These are phyloP conservation scores for Pachyseris speciosa DNA, from an alignment of 64 coral and sea anemone genomes.

Conservation along the genomic window DNA sequence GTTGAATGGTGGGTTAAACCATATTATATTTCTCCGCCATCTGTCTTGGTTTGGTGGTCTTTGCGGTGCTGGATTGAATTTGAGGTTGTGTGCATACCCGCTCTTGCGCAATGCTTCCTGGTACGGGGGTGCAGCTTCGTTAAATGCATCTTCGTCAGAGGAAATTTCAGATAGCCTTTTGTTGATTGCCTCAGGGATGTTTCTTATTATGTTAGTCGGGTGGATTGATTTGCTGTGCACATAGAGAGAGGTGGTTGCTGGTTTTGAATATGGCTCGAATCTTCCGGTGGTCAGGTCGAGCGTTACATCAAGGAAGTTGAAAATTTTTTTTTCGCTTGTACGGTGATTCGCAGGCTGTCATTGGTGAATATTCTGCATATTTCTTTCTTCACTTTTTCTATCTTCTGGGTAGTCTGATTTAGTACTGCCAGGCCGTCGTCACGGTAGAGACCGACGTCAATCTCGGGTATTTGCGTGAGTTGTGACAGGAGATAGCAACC, in stretches of 20 bases:
- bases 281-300: background rate
- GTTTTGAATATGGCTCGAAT: slow-evolving; percentile 27
- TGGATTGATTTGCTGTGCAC: slow-evolving; percentile 29
- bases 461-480: background rate
- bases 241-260: background rate
- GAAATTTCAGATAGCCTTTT: background rate
- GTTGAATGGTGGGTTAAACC: slow-evolving; percentile 1
- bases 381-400: background rate
- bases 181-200: background rate
- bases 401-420: background rate
- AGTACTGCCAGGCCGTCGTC: background rate
- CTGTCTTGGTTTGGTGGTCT: background rate
- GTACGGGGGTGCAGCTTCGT: background rate
- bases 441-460: background rate
- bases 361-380: background rate
- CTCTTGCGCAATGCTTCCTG: background rate
- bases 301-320: slow-evolving; percentile 28
- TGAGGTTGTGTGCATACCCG: background rate
- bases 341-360: background rate
- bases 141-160: background rate
- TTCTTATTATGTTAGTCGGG: slow-evolving; percentile 25
- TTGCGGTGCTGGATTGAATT: background rate
- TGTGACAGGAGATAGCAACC: background rate
- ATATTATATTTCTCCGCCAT: background rate
- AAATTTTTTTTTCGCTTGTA: background rate